Conservation (phyloP, 2,797 vertebrate species). For the Falco columbarius region DNA sequence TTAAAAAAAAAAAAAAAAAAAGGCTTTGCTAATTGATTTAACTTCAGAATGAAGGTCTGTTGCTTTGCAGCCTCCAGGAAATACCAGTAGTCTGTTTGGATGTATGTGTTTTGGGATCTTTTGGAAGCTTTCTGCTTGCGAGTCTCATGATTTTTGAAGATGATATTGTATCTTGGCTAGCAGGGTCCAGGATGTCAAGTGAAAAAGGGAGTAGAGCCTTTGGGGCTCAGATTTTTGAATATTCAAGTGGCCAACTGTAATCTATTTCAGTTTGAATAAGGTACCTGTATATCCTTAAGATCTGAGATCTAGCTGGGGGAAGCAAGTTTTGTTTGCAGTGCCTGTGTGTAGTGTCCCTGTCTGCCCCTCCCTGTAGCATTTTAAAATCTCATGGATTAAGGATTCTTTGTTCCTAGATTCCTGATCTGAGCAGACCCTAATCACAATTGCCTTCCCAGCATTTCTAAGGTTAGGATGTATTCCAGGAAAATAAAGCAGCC, state of each 20-base stretch:
- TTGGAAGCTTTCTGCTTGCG: background rate
- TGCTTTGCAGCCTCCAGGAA: background rate
- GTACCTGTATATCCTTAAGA: background rate
- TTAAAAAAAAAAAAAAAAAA: background rate
- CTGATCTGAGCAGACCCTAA: background rate
- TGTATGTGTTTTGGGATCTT: background rate
- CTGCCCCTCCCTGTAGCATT: background rate
- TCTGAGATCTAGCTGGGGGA: background rate
- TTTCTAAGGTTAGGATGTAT: background rate
- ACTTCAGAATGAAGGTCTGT: background rate
- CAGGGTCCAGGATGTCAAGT: background rate
- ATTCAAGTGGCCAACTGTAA: background rate
- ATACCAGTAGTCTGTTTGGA: background rate
- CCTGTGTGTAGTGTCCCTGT: too few relatives aligned
- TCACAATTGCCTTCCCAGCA: background rate
- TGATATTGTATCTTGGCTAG: background rate
- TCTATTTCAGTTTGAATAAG: background rate
- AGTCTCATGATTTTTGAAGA: background rate
- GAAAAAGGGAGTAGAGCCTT: background rate
- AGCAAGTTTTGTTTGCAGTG: background rate
- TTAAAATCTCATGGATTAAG: background rate
- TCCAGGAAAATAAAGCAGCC: slow-evolving; percentile 8
- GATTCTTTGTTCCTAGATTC: background rate
- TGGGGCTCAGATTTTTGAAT: background rate
- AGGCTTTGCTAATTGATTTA: background rate